Base-by-base conservation (phyloP, 2,888 invertebrate genomes). In the Metellina segmentata region DNA sequence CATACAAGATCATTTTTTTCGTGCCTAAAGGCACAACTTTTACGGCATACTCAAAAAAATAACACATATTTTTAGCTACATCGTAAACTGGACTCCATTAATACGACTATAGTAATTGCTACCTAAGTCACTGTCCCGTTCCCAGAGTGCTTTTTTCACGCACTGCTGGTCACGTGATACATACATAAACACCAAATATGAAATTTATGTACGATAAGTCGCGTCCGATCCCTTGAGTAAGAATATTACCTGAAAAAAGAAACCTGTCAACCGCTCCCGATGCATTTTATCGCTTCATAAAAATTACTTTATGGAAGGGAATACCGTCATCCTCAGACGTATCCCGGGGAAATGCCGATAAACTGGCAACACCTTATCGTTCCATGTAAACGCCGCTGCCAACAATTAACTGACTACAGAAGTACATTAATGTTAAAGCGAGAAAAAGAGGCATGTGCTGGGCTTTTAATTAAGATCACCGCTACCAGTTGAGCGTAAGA, bases 261-360 rank as follows among this genome's bases (percentile, higher is more conserved):
- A 81, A 11, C 48, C 20, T 34, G 34, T 34, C 61, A 79, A 20
- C 52, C 34, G 34, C 4, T 70, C n/a, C 49, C 51, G 20, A 77
- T 89, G 70, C 51, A 16, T 16, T 89, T 89, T 83, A 89, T 89
- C 69, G 71, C 71, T 77, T 52, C 75, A 51, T 89, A 89, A 89
- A 89, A 89, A 82, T 77, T 74, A 75, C 77, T 85, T 85, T 87
- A 87, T 71, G 79, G 19, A 79, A 34, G 51, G 79, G 69, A 86
- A 51, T 69, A 34, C 20, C 71, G 78, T 13, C 69, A 70, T 9
- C 49, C 51, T 69, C n/a, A 69, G 69, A 77, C 69, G 77, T 69
- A 2, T 70, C 61, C 19, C 51, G 69, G 20, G 70, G 11, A 69
- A 34, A 34, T 16, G 61, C 7, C 74, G 20, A 53, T 72, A 87